Base-by-base conservation (phyloP, 2,797 vertebrate genomes). In the Acropternis orthonyx region DNA sequence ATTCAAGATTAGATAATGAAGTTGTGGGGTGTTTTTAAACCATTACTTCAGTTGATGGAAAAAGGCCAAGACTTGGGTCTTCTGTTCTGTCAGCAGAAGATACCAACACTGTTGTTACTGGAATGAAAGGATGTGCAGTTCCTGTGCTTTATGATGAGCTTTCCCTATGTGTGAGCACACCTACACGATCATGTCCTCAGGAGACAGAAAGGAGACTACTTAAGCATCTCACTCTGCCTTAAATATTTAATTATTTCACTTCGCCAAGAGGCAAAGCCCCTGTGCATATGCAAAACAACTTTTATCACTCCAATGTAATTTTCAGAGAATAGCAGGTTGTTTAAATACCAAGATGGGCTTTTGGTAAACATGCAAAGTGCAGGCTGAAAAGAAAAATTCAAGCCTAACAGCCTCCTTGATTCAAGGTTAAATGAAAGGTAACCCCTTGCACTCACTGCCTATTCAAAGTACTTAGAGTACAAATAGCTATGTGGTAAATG, bases 31-130 rank as follows among this genome's bases (percentile, higher is more conserved):
- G 17, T 46, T 83, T 93, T 95, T 56, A 95, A 93, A 85, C 41
- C 54, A 84, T 93, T 86, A 91, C 79, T 85, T 95, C 92, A 96
- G 85, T 69, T 80, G 79, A 85, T 84, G 89, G 92, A 88, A 92
- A 54, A 65, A 66, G 11, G 76, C 85, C 93, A 95, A 88, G 85
- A 67, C 41, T 52, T 14, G 8, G 51, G 56, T 75, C 39, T 76
- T 79, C 85, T 71, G 30, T 63, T 79, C 66, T 46, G 78, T 85
- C 81, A 91, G 68, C 68, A 91, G 27, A 79, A 21, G 63, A 87
- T 61, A 88, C 8, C 39, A 46, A 51, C 24, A 14, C n/a, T n/a
- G n/a, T 9, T 28, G 24, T 54, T 65, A 81, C 28, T 49, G 36
- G 49, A 92, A 68, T 16, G 46, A 85, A 65, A 36, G 27, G 54